These are phyloP conservation scores for Alethe diademata DNA, from an alignment of 2,113 vertebrate species.

Conservation along the genomic window DNA sequence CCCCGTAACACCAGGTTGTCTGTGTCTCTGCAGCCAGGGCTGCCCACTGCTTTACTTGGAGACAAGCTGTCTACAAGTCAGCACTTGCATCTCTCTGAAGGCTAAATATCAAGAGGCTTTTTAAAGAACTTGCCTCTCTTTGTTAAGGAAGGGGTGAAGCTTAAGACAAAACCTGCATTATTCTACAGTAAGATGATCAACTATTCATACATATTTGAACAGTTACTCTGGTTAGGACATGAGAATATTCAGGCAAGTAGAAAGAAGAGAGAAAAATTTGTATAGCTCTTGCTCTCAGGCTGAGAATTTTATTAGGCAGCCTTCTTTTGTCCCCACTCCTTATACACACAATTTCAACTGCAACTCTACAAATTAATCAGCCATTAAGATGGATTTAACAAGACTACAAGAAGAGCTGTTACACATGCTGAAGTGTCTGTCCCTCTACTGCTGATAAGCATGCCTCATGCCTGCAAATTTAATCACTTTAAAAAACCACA, in stretches of 20 bases:
- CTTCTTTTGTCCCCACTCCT: neutral
- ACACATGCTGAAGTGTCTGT: neutral
- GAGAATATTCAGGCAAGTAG: neutral
- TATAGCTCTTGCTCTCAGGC: neutral
- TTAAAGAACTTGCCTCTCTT: neutral
- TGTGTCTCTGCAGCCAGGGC: neutral
- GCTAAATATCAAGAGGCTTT: neutral
- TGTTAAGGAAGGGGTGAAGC: neutral
- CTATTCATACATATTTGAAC: neutral
- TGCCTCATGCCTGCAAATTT: neutral
- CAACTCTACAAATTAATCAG: neutral
- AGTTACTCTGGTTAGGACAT: neutral
- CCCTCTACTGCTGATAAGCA: neutral
- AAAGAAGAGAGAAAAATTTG: neutral
- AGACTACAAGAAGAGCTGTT: neutral
- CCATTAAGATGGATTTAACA: neutral
- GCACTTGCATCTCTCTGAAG: neutral
- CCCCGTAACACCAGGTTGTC: neutral
- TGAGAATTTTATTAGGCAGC: neutral
- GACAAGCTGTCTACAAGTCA: neutral
- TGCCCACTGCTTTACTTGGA: neutral
- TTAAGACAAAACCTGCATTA: neutral
- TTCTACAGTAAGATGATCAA: neutral
- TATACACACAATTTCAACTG: neutral
- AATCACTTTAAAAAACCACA: neutral